Evolutionary conservation across 1,140 invertebrate species (phyloP).

Genomic region (Oedothorax gibbosus): DNA sequence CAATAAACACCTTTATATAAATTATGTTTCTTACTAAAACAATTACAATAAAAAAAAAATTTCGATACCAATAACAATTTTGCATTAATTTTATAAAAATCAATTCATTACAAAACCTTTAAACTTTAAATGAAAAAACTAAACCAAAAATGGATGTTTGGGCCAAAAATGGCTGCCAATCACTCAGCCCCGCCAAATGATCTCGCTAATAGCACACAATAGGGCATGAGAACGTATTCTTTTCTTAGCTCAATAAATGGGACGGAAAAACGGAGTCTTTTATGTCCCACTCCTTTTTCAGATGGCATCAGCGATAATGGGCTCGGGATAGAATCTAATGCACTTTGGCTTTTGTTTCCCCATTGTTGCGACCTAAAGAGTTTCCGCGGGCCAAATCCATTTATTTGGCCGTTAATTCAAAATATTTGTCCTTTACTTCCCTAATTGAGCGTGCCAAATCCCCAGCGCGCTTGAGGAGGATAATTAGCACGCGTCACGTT

Average conservation of each 20-base stretch:
- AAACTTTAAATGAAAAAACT: no score
- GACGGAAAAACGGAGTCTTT: conserved; percentile 53
- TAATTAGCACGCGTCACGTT: conserved; percentile 43
- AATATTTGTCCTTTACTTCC: conserved; percentile 57
- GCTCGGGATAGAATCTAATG: conserved; percentile 34
- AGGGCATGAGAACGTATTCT: neutral
- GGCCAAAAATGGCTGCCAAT: conserved; percentile 28
- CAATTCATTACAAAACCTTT: no score
- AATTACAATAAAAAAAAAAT: no score
- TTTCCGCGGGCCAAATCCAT: conserved; percentile 41
- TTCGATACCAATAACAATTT: no score
- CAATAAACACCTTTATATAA: no score
- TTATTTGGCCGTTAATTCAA: conserved; percentile 57
- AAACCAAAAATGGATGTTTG: no score
- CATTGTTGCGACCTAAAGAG: conserved; percentile 49
- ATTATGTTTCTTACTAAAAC: no score
- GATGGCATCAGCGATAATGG: conserved; percentile 41
- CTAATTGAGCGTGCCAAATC: conserved; percentile 46
- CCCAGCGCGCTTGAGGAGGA: conserved; percentile 15
- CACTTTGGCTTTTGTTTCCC: conserved; percentile 31
- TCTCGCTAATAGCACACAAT: conserved; percentile 42
- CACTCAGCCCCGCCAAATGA: neutral
- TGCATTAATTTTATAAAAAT: no score
- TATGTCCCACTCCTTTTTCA: conserved; percentile 45
- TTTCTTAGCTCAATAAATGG: conserved; percentile 38